A percentile compares a stretch with the other conserved stretches of the same genome.
These are phyloP conservation scores for Pelodytes ibericus DNA, from an alignment of 2,797 vertebrate genomes.

Conservation along the genomic window DNA sequence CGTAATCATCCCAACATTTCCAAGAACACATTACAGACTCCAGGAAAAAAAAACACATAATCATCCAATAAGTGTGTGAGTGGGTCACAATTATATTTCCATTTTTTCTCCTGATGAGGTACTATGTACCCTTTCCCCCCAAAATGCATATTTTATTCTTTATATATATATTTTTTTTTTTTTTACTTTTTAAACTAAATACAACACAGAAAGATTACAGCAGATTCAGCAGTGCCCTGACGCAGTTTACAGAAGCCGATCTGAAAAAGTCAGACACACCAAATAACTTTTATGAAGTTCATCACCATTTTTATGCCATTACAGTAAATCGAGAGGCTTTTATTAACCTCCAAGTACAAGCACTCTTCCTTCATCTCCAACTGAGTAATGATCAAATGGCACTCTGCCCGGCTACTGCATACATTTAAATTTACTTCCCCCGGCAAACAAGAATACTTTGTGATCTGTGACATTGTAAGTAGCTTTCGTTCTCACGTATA, in stretches of 20 bases:
- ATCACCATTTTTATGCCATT: constrained; percentile 33
- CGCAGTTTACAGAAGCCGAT: constrained; percentile 20
- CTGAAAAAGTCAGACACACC: constrained; percentile 34
- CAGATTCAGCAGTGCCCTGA: constrained; percentile 32
- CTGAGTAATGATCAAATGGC: constrained; percentile 35
- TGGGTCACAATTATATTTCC: too few species aligned
- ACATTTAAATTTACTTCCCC: constrained; percentile 32
- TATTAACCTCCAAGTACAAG: constrained; percentile 47
- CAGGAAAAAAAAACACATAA: too few species aligned
- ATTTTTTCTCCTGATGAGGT: too few species aligned
- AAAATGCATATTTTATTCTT: too few species aligned
- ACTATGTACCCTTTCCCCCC: too few species aligned
- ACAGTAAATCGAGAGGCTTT: constrained; percentile 41
- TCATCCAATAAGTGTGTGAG: too few species aligned
- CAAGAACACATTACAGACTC: too few species aligned
- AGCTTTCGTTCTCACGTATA: constrained; percentile 39
- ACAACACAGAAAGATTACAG: constrained; percentile 26
- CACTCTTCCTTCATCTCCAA: constrained; percentile 20
- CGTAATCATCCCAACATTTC: too few species aligned
- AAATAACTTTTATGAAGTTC: constrained; percentile 51
- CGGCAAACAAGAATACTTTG: constrained; percentile 31
- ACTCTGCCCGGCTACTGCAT: constrained; percentile 34
- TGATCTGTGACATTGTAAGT: constrained; percentile 43
- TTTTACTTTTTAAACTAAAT: constrained; percentile 16
- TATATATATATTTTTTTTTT: not conserved